Percentiles rank a stretch among this genome's conserved stretches.
Conservation (phyloP, 2,113 vertebrate species). For the Elachura formosa region DNA sequence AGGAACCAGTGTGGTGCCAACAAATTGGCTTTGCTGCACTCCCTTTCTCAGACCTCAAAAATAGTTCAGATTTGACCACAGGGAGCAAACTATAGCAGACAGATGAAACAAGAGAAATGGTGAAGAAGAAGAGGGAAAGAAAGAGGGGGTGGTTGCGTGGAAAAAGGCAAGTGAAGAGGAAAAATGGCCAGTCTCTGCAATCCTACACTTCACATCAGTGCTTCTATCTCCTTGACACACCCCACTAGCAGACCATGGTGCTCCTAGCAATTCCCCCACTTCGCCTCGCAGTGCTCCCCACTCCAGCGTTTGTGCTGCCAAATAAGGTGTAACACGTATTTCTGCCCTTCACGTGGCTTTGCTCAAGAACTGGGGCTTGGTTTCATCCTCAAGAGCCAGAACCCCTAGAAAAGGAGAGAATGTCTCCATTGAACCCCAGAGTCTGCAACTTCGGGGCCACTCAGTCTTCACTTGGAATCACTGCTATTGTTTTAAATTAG, state of each 20-base stretch:
- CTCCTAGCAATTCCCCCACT: neutral
- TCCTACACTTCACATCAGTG: neutral
- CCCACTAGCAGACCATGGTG: neutral
- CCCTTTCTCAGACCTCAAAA: conserved; percentile 21
- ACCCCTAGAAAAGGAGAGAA: neutral
- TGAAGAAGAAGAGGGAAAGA: neutral
- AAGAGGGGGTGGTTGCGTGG: accelerated
- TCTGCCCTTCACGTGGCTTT: neutral
- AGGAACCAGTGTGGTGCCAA: neutral
- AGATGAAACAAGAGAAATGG: neutral
- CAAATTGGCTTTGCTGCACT: neutral
- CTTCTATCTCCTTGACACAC: neutral
- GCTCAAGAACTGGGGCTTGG: neutral
- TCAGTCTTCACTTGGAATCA: neutral
- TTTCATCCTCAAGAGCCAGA: neutral
- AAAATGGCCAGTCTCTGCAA: neutral
- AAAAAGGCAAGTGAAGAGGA: neutral
- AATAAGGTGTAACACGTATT: neutral
- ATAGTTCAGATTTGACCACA: neutral
- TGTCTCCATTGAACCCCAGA: neutral
- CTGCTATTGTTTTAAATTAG: neutral
- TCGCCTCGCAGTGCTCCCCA: neutral
- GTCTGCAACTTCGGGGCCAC: neutral
- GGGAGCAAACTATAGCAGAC: neutral
- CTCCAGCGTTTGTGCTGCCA: neutral